phyloP scores from a whole-genome alignment of 2,113 vertebrate genomes.

The Propithecus coquereli region DNA sequence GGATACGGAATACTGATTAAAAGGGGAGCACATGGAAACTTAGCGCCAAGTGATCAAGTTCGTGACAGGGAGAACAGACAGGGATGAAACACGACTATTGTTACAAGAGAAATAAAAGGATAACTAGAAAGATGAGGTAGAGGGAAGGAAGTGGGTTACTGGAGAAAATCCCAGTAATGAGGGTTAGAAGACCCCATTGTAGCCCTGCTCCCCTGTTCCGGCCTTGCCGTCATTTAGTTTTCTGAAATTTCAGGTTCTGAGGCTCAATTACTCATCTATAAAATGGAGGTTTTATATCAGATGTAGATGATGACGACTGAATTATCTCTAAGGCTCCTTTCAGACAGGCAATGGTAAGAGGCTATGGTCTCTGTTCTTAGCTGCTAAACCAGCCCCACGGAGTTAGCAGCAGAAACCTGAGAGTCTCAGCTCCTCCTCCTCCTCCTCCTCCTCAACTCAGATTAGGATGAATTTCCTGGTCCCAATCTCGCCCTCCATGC shows the following conservation, averaged over 20 bases:
- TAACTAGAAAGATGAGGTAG: background rate
- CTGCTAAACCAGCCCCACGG: background rate
- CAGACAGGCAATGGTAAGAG: background rate
- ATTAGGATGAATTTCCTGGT: background rate
- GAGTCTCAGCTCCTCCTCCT: background rate
- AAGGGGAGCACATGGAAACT: background rate
- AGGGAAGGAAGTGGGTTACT: background rate
- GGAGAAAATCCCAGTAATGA: background rate
- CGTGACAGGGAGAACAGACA: background rate
- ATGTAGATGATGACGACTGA: background rate
- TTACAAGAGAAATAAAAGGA: background rate
- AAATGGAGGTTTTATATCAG: background rate
- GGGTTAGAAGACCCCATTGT: background rate
- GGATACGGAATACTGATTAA: background rate
- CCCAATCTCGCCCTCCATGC: background rate
- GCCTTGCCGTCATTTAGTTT: background rate
- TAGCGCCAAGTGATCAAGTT: background rate
- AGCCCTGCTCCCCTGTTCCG: background rate
- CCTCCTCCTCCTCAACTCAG: background rate
- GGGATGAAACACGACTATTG: background rate
- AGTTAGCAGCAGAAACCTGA: background rate
- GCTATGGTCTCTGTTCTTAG: background rate
- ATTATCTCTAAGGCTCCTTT: background rate
- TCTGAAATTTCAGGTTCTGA: background rate
- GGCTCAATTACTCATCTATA: background rate